Percentiles rank a stretch among this genome's conserved stretches.
These are phyloP conservation scores for Drosophila mimica DNA, from an alignment of 2,888 invertebrate genomes.

Conservation along the genomic window DNA sequence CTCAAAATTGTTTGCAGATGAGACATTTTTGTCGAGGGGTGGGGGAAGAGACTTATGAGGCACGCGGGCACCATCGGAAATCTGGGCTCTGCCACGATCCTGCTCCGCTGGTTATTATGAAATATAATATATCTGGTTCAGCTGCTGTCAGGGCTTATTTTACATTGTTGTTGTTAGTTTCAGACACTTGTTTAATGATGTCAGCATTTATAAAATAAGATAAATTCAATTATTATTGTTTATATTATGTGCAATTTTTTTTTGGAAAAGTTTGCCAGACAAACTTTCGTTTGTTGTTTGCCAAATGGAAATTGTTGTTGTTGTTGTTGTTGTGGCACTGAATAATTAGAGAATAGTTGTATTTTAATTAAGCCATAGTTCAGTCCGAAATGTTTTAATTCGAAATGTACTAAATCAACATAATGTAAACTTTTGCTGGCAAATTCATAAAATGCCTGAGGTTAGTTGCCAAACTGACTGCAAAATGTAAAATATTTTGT, in stretches of 20 bases:
- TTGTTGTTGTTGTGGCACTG: slow-evolving; percentile 26
- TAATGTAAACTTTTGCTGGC: slow-evolving; percentile 35
- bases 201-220: slow-evolving; percentile 64
- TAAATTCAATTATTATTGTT: slow-evolving; percentile 63
- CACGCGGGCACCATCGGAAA: neutral
- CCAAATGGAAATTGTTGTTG: slow-evolving; percentile 15
- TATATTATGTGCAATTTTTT: slow-evolving; percentile 32
- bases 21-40: slow-evolving; percentile 27
- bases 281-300: slow-evolving; percentile 20
- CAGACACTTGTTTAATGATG: slow-evolving; percentile 58
- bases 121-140: slow-evolving; percentile 43
- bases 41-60: neutral
- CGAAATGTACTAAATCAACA: slow-evolving; percentile 51
- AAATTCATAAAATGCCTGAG: slow-evolving; percentile 47
- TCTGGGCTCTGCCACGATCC: slow-evolving; percentile 3
- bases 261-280: slow-evolving; percentile 23
- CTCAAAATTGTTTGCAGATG: slow-evolving; percentile 59
- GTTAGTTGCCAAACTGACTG: slow-evolving; percentile 6
- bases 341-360: slow-evolving; percentile 38
- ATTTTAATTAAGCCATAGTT: slow-evolving; percentile 66
- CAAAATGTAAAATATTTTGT: slow-evolving; percentile 15
- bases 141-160: slow-evolving; percentile 45
- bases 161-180: slow-evolving; percentile 28
- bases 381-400: slow-evolving; percentile 5
- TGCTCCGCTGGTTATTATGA: slow-evolving; percentile 37